Evolutionary conservation across 2,888 invertebrate species (phyloP).

Genomic region (Allophyes oxyacanthae): DNA sequence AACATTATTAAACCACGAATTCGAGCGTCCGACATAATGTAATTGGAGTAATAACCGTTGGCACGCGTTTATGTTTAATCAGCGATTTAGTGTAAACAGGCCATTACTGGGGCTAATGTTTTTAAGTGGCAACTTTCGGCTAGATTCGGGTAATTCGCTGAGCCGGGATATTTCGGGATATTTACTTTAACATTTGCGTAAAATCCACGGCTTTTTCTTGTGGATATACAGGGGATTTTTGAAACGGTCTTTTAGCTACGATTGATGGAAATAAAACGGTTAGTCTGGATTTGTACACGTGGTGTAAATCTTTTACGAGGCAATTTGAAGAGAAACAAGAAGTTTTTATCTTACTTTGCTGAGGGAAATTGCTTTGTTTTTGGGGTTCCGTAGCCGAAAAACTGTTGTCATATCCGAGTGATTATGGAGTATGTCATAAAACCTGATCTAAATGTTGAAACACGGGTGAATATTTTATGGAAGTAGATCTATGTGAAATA

Average conservation of each 20-base stretch:
- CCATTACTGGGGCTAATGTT: slow-evolving; percentile 47
- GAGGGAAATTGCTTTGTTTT: not conserved
- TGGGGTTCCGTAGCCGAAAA: too few relatives aligned
- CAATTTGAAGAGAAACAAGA: not conserved
- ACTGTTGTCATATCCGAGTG: too few relatives aligned
- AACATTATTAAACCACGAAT: slow-evolving; percentile 30
- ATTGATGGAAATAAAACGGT: slow-evolving; percentile 24
- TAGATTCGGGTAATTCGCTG: slow-evolving; percentile 31
- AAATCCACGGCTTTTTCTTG: slow-evolving; percentile 18
- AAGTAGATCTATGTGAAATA: too few relatives aligned
- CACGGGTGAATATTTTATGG: too few relatives aligned
- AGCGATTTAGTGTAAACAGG: slow-evolving; percentile 52
- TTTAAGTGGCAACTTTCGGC: slow-evolving; percentile 44
- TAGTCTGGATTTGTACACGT: slow-evolving; percentile 16
- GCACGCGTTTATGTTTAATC: slow-evolving; percentile 36
- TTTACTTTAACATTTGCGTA: slow-evolving; percentile 29
- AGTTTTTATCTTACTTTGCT: not conserved
- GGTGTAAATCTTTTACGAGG: slow-evolving; percentile 11
- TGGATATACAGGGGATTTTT: slow-evolving; percentile 10
- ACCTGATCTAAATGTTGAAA: too few relatives aligned
- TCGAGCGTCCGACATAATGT: slow-evolving; percentile 30
- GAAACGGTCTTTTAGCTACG: slow-evolving; percentile 6
- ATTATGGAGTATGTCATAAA: too few relatives aligned
- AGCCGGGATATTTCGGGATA: slow-evolving; percentile 32
- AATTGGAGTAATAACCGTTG: slow-evolving; percentile 49